Conservation (phyloP, 2,113 vertebrate genomes). For the Chiloscyllium plagiosum region DNA sequence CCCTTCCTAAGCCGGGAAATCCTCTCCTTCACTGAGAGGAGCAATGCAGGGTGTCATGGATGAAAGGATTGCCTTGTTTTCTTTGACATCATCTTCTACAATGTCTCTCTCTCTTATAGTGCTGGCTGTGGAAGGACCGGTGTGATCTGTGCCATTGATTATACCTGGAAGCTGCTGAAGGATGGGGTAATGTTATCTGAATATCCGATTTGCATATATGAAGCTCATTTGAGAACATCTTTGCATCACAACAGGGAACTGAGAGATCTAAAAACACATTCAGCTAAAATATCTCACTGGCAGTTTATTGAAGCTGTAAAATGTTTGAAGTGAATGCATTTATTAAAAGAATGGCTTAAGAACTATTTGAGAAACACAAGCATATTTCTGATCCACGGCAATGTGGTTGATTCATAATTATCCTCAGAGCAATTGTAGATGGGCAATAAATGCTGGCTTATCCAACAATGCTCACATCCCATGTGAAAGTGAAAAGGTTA, state of each 20-base stretch:
- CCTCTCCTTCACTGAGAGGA: background rate
- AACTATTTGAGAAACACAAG: background rate
- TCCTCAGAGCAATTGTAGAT: too few species aligned
- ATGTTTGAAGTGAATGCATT: background rate
- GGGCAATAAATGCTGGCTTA: too few species aligned
- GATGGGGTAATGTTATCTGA: constrained; percentile 63
- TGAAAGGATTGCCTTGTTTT: too few species aligned
- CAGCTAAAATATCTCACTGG: background rate
- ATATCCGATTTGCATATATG: background rate
- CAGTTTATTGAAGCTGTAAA: background rate
- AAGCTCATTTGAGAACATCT: background rate
- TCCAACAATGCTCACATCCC: too few species aligned
- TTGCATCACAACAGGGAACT: background rate
- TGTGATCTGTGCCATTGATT: constrained; percentile 85
- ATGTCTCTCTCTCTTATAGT: constrained; percentile 53
- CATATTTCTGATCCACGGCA: background rate
- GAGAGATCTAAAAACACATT: background rate
- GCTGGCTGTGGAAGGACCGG: constrained; percentile 94
- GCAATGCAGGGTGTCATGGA: background rate
- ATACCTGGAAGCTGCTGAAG: constrained; percentile 80
- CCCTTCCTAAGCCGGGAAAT: background rate
- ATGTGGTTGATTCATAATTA: too few species aligned
- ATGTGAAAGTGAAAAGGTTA: too few species aligned
- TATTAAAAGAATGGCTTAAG: background rate
- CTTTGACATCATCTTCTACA: background rate